Evolutionary conservation across 2,113 vertebrate species (phyloP).

Genomic region (Platichthys stellatus): DNA sequence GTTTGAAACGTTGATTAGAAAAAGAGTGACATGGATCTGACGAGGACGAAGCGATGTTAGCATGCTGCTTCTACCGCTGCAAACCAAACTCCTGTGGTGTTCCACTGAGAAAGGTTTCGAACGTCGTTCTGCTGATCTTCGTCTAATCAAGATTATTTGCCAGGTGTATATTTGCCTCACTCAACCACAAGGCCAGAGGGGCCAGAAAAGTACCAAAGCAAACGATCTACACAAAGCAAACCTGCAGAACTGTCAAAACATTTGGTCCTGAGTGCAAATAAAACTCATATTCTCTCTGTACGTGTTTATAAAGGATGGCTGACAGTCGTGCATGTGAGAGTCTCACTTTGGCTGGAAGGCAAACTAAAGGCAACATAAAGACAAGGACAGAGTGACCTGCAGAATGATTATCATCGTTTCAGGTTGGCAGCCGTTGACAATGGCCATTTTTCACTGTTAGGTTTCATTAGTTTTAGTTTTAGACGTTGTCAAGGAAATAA

Average conservation of each 20-base stretch:
- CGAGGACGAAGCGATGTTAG: not conserved
- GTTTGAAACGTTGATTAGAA: slow-evolving; percentile 20
- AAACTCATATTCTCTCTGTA: no score
- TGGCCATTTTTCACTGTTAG: slow-evolving; percentile 61
- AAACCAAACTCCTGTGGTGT: slow-evolving; percentile 12
- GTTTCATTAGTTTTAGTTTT: slow-evolving; percentile 55
- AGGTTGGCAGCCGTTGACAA: slow-evolving; percentile 39
- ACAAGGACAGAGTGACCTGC: slow-evolving; percentile 55
- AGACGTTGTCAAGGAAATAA: slow-evolving; percentile 54
- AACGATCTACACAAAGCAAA: not conserved
- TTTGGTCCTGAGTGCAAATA: not conserved
- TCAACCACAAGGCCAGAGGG: not conserved
- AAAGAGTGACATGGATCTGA: not conserved
- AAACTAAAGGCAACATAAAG: slow-evolving; percentile 27
- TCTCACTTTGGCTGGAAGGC: slow-evolving; percentile 12
- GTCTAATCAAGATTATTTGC: not conserved
- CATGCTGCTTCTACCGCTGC: not conserved
- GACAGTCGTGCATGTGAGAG: not conserved
- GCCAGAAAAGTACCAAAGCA: not conserved
- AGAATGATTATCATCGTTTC: slow-evolving; percentile 20
- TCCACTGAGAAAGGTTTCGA: not conserved
- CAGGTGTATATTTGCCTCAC: not conserved
- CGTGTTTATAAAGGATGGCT: not conserved
- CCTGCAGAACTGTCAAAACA: not conserved
- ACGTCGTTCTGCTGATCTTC: not conserved